Conservation (phyloP, 30 jellyfish, hydroid and myxozoan species). For the Hydra vulgaris region DNA sequence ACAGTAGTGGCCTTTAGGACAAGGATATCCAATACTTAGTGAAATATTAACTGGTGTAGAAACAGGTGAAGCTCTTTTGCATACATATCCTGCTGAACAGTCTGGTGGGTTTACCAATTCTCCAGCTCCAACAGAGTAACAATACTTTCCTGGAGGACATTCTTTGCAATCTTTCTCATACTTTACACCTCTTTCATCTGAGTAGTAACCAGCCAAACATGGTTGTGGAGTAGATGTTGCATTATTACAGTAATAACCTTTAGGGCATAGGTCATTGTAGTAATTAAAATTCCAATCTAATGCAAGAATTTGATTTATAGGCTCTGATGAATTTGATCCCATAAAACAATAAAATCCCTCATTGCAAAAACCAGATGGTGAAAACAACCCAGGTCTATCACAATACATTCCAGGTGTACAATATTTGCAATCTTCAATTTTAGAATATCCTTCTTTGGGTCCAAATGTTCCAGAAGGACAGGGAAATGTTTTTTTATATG, state of each 20-base stretch:
- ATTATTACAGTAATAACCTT: slow-evolving; percentile 83
- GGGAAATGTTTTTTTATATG: slow-evolving; percentile 6
- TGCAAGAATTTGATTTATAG: slow-evolving; percentile 44
- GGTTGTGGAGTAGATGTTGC: slow-evolving; percentile 65
- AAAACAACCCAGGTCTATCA: slow-evolving; percentile 48
- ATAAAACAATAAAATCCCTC: slow-evolving; percentile 77
- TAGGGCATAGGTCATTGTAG: slow-evolving; percentile 78
- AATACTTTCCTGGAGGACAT: slow-evolving; percentile 92
- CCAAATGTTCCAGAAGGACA: slow-evolving; percentile 86
- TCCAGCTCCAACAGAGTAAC: slow-evolving; percentile 66
- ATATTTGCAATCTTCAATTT: slow-evolving; percentile 31
- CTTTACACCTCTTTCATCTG: slow-evolving; percentile 55
- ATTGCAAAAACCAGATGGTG: slow-evolving; percentile 79
- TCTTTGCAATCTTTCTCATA: slow-evolving; percentile 49
- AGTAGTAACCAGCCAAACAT: slow-evolving; percentile 70
- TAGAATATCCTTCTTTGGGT: slow-evolving; percentile 37
- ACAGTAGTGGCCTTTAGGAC: slow-evolving; percentile 88
- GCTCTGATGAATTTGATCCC: slow-evolving; percentile 78
- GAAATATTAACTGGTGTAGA: slow-evolving; percentile 78
- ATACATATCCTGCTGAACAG: slow-evolving; percentile 81
- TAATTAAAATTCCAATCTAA: slow-evolving; percentile 56
- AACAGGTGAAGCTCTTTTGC: slow-evolving; percentile 58
- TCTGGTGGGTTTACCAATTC: slow-evolving; percentile 73
- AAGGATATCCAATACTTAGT: slow-evolving; percentile 53
- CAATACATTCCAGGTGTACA: slow-evolving; percentile 68